A percentile compares a stretch with the other conserved stretches of the same genome.
Evolutionary conservation across 2,888 invertebrate genomes (phyloP).

Genomic region (Chesias legatella): DNA sequence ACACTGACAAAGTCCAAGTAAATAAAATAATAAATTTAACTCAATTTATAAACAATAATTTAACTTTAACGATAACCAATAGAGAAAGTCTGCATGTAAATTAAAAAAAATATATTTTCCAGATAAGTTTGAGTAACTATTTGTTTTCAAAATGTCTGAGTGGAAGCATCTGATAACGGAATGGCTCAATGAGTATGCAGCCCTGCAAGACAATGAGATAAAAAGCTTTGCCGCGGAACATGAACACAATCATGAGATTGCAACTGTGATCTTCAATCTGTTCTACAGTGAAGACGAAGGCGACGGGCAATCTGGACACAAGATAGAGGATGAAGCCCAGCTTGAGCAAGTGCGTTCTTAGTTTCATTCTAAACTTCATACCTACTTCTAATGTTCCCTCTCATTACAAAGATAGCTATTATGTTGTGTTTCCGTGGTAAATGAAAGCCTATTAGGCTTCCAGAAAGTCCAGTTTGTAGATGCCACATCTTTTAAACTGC

Average conservation of each 20-base stretch:
- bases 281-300: conserved; percentile 86
- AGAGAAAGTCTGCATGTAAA: background rate
- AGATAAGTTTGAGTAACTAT: background rate
- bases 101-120: background rate
- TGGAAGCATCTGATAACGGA: conserved; percentile 85
- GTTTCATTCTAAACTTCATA: too few relatives aligned
- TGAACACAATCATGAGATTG: conserved; percentile 90
- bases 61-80: too few relatives aligned
- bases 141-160: conserved; percentile 52
- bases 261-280: conserved; percentile 88
- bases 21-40: too few relatives aligned
- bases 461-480: too few relatives aligned
- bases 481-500: too few relatives aligned
- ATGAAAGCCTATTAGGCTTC: too few relatives aligned
- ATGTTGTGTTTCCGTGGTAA: too few relatives aligned
- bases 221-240: conserved; percentile 89
- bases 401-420: too few relatives aligned
- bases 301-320: conserved; percentile 59
- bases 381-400: too few relatives aligned
- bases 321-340: conserved; percentile 37
- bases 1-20: too few relatives aligned
- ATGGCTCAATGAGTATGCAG: conserved; percentile 90
- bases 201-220: conserved; percentile 86
- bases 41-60: too few relatives aligned
- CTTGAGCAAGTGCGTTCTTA: conserved; percentile 49